Evolutionary conservation across 1,140 invertebrate species (phyloP).

Genomic region (Cheumatopsyche charites): DNA sequence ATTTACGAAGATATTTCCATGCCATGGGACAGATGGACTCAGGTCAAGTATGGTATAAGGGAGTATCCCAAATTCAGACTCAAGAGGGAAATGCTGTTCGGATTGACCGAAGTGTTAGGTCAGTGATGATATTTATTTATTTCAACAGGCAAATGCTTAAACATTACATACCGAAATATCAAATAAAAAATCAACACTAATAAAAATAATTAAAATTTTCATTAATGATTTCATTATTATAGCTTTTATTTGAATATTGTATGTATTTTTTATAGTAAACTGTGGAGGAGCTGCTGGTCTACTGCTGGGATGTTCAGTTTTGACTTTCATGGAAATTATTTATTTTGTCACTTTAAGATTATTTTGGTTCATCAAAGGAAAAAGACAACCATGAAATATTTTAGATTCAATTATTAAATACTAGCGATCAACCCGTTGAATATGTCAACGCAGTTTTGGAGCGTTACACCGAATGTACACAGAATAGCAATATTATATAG

Average conservation of each 20-base stretch:
- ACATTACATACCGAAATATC: too few species aligned
- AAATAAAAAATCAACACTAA: too few species aligned
- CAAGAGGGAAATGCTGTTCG: conserved; percentile 55
- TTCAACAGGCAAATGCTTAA: background rate
- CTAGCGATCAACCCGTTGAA: too few species aligned
- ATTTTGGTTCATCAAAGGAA: conserved; percentile 27
- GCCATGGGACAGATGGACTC: conserved; percentile 34
- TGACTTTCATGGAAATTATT: conserved; percentile 61
- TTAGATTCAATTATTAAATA: background rate
- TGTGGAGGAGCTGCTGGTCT: conserved; percentile 62
- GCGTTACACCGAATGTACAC: too few species aligned
- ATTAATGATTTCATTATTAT: background rate
- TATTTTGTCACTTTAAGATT: conserved; percentile 54
- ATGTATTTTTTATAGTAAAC: conserved; percentile 58
- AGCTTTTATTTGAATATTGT: conserved; percentile 18
- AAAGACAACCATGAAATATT: background rate
- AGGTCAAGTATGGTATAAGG: conserved; percentile 39
- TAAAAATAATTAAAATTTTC: background rate
- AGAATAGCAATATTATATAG: too few species aligned
- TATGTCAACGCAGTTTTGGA: too few species aligned
- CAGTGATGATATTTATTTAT: background rate
- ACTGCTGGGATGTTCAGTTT: conserved; percentile 60
- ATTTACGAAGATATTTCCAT: conserved; percentile 31
- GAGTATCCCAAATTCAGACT: conserved; percentile 53
- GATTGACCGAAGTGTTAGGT: conserved; percentile 53